Evolutionary conservation across 92 coral and sea anemone species (phyloP), one percentile per base, ranked within the genome.

Genomic region (Epizoanthus stellaris): DNA sequence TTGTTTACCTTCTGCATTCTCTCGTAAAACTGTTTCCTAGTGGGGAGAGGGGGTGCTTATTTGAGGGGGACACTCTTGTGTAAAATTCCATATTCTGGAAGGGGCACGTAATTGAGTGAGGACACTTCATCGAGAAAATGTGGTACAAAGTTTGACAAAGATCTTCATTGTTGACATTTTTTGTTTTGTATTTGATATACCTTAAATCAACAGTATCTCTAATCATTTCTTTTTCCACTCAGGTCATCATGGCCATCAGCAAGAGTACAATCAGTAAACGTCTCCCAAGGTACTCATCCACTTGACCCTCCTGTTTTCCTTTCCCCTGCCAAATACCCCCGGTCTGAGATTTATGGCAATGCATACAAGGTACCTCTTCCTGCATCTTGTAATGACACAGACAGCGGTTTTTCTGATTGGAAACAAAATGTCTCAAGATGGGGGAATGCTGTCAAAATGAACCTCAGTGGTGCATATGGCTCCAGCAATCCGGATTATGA

Each of bases 321-420:
- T 83, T 90, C 93, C 8, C 92, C 80, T 15, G 92, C 92, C 60
- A 90, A 86, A 80, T 53, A 79, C 36, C 21, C 83, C 70, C 61
- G 71, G 39, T 43, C 83, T 17, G 72, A 43, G 53, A 15, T 79
- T 45, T 20, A 39, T 12, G 83, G 65, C 61, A 62, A 38, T 42
- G 83, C 83, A 12, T 79, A 61, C 60, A 79, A 79, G 62, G 21
- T 79, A 40, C 83, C 83, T 11, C 64, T 79, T 21, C 83, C 83
- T 79, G 71, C 43, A 19, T 58, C 61, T 5, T 84, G 68, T 62
- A 80, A 80, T 56, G 84, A 85, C 67, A 85, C 80, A 12, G 98
- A 94, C 74, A 92, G 98, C 86, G 98, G 98, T 2, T 94, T 89
- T 86, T 91, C 90, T 7, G 95, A 92, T 5, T 94, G 98, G 98